Conservation (phyloP, 2,888 invertebrate genomes). For the Phortica okadai region DNA sequence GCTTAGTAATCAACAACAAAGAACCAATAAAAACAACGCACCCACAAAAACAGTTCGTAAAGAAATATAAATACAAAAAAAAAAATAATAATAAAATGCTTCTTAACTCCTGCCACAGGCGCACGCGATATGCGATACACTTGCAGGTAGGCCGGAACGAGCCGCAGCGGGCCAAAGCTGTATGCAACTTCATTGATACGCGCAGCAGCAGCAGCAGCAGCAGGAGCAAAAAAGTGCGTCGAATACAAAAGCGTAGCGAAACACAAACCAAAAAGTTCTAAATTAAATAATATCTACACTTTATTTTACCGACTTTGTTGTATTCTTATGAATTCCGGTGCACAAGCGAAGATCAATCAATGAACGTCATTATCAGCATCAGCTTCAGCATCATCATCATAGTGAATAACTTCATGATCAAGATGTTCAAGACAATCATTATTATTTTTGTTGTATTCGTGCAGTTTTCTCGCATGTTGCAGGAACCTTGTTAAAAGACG, state of each 20-base stretch:
- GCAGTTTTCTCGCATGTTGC: not conserved
- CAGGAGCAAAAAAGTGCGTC: not conserved
- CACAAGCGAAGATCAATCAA: constrained; percentile 65
- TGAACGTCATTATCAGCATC: constrained; percentile 44
- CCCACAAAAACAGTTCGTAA: constrained; percentile 15
- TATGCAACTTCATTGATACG: constrained; percentile 56
- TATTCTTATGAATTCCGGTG: constrained; percentile 63
- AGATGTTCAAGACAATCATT: not conserved
- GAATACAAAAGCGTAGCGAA: constrained; percentile 38
- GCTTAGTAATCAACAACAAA: constrained; percentile 21
- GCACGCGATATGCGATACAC: constrained; percentile 67
- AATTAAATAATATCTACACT: constrained; percentile 62
- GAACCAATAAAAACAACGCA: constrained; percentile 14
- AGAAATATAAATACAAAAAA: constrained; percentile 26
- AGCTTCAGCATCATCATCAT: not conserved
- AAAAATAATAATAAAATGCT: constrained; percentile 6
- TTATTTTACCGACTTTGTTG: constrained; percentile 34
- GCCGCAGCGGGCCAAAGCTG: not conserved
- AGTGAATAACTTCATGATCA: not conserved
- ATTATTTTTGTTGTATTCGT: not conserved
- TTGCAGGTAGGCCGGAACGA: constrained; percentile 29
- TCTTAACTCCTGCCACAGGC: constrained; percentile 39
- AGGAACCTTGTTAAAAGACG: not conserved
- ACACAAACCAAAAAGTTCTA: constrained; percentile 53
- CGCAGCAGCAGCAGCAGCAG: not conserved